Evolutionary conservation across 2,888 invertebrate genomes (phyloP), one percentile per base, ranked within the genome.

Genomic region (Brachycybe producta): DNA sequence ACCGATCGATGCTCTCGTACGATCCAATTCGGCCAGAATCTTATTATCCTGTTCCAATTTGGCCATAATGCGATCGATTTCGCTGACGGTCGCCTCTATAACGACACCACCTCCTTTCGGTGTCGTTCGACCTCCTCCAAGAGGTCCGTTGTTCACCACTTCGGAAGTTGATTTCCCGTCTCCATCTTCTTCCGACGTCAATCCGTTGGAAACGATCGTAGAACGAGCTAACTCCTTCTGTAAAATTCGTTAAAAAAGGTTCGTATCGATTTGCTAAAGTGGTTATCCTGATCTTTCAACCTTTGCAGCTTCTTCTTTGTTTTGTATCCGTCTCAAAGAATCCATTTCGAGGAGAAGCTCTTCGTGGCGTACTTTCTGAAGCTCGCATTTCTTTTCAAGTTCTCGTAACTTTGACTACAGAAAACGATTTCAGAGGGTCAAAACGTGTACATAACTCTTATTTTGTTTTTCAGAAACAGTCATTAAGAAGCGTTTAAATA

Each of bases 1-100:
- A 54, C 54, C 54, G 24, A 53, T 52, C 13, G 54, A 51, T 15
- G 54, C 52, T 39, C 59, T 52, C 44, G 58, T 59, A 41, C 57
- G 55, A 67, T 91, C 90, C 64, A 90, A 72, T 66, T 91, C 90
- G 57, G 90, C 88, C 64, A 90, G 75, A 62, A 90, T 84, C 57
- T 61, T 62, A 59, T 66, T 66, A 57, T 76, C 75, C 65, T 88
- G 90, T 70, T 90, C 88, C 63, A 91, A 86, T 74, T 90, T 90
- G 59, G 88, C 88, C 84, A 91, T 88, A 67, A 91, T 86, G 64
- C 86, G 77, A 70, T 90, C 88, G 66, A 90, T 88, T 72, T 90
- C 48, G 7, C 43, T 42, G 15, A 23, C 26, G 26, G 32, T 24
- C 15, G 24, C 24, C 11, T n/a, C n/a, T n/a, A n/a, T n/a, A n/a